Evolutionary conservation across 2,888 invertebrate genomes (phyloP), one percentile per base, ranked within the genome.

Genomic region (Cyclophora albipunctata): DNA sequence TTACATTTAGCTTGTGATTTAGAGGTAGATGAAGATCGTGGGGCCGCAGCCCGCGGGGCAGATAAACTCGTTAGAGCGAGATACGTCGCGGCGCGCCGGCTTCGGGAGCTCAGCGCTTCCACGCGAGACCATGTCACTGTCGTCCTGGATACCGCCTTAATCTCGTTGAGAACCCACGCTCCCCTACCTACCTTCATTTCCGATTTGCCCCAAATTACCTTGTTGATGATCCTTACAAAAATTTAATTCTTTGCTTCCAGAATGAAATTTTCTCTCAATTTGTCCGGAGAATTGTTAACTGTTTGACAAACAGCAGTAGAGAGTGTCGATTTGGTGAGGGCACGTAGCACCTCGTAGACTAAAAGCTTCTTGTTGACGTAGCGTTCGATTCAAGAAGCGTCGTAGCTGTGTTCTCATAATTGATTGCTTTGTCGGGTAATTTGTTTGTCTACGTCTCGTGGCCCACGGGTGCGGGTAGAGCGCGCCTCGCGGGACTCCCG

Each of bases 351-450:
- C 73, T 75, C 77, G 66, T 56, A 66, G 70, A 71, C 77, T 88
- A 86, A 88, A 88, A 88, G 88, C 81, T 85, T 84, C 75, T 83
- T 88, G 84, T 88, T 88, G 86, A 87, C 86, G 80, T 66, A 87
- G 75, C 84, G 79, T 85, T 86, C 83, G 77, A 79, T 81, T 85
- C 72, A 73, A 86, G 84, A 75, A 80, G 75, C 77, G 67, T 75
- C 55, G 57, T 51, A 69, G 74, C 81, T 78, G 79, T 74, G 83
- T 84, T 81, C 81, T 84, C 81, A 76, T 85, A 88, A 87, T 88
- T 88, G 87, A 87, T 88, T 87, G 87, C 87, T 86, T 86, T 87
- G 88, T 87, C 84, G 81, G 80, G 80, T 87, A 88, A 88, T 88
- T 88, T 88, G 86, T 88, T 88, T 87, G 85, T 71, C 72, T 73